Base-by-base conservation (phyloP, 53 echinoderm and acorn worm genomes). In the Henricia sp. region DNA sequence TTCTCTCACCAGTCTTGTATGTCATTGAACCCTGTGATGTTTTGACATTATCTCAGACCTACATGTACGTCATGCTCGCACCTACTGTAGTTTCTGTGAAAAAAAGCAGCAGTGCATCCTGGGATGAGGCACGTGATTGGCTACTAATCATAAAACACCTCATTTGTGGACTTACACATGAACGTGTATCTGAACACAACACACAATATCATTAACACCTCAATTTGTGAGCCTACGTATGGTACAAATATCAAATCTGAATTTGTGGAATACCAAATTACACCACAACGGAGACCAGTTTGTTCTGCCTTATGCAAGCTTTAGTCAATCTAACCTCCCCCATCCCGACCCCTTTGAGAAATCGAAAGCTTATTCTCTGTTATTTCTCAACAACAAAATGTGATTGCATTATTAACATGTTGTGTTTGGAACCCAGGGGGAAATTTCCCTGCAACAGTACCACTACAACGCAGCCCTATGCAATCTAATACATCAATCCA, bases 381-480 rank as follows among this genome's bases (percentile, higher is more conserved):
- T 76, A 59, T 76, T 56, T 76, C 76, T 59, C 39, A 29, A 76
- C 38, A 41, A 59, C 59, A 76, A 76, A 54, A 76, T 76, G 76
- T 76, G 76, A 76, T 76, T 76, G 76, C 39, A 57, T 76, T 76
- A 76, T 76, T 76, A 76, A 58, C 58, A 76, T 76, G 76, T 57
- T 58, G 76, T 58, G 76, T 40, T 56, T 2, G n/a, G 25, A 76
- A 46, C 76, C 76, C 76, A 57, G 37, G 76, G 76, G 58, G 37
- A 0, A n/a, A n/a, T 24, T 19, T 5, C 14, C 39, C 41, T 76
- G 40, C 59, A 76, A 39, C 46, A 76, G 58, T 25, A 23, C 59
- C 4, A 13, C 46, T 13, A 59, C 17, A 35, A 74, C 38, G 37
- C 25, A 39, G 59, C n/a, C 58, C 57, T 2, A 14, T 57, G 76